Evolutionary conservation across 2,888 invertebrate species (phyloP), one percentile per base, ranked within the genome.

Genomic region (Agonopterix arenella): DNA sequence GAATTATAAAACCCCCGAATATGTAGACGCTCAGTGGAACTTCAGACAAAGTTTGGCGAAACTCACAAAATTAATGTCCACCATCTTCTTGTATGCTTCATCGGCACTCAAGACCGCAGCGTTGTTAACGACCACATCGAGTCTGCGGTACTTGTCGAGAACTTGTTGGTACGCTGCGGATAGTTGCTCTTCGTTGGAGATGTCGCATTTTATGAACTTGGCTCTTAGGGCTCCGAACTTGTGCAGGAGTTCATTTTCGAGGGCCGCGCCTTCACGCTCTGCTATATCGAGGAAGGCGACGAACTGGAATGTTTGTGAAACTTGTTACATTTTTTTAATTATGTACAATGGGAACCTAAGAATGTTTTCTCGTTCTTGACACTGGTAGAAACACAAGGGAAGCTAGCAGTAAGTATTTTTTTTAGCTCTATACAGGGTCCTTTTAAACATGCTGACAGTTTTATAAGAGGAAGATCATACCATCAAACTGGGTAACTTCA

Each of bases 171-270:
- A 86, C 37, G 86, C 84, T 0, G 67, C 67, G 5, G 59, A 54
- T 8, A 85, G 76, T 59, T 84, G 77, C 0, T 53, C 58, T 13
- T 80, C 80, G 54, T 82, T 70, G 1, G 84, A 62, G 11, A 88
- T 70, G 59, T 88, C 85, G 55, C 88, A 86, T 70, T 80, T 80
- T 68, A 85, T 84, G 62, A 84, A 88, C 79, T 82, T 88, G 9
- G 82, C 81, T 73, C 62, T 75, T 48, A 86, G 56, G n/a, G 83
- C 79, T 8, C 86, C 86, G 44, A 82, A 86, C 61, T 77, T 84
- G 53, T 62, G 67, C 36, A 67, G 55, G 40, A 88, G 74, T 62
- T 84, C 80, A 0, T 51, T 56, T 58, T 88, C 86, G 1, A 88
- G 58, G 1, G 66, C 56, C 1, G 66, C 62, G 2, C 88, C 85